These are phyloP conservation scores for Heliconius melpomene DNA, from an alignment of 1,140 invertebrate genomes.

Conservation along the genomic window DNA sequence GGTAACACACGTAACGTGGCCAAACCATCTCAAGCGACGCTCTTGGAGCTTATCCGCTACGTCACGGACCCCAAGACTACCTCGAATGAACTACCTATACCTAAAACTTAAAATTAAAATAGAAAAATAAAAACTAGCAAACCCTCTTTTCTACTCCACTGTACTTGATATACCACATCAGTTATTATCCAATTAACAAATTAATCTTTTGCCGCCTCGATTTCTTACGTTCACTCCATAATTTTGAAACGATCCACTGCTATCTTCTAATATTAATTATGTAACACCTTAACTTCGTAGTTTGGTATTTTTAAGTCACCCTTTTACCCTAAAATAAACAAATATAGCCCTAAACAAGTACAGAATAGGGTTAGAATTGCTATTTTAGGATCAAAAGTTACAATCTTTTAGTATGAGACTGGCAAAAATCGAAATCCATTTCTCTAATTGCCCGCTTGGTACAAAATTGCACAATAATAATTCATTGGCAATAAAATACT, in stretches of 20 bases:
- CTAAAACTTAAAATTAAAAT: background rate
- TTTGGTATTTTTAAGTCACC: conserved; percentile 27
- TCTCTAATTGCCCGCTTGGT: conserved; percentile 54
- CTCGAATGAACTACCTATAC: no score
- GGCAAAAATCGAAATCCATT: conserved; percentile 56
- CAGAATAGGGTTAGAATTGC: background rate
- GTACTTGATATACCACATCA: conserved; percentile 35
- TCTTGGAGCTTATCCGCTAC: no score
- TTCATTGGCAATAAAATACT: conserved; percentile 58
- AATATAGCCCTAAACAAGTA: background rate
- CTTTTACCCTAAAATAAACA: background rate
- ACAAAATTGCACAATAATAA: conserved; percentile 59
- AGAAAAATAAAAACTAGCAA: background rate
- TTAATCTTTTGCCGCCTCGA: conserved; percentile 62
- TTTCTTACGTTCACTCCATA: conserved; percentile 50
- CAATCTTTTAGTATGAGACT: conserved; percentile 6
- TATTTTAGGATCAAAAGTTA: background rate
- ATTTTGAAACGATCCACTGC: conserved; percentile 49
- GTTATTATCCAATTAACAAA: conserved; percentile 37
- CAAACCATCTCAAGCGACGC: no score
- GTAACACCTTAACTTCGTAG: conserved; percentile 32
- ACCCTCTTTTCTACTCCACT: conserved; percentile 22
- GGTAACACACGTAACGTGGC: no score
- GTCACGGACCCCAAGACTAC: no score
- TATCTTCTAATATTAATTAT: conserved; percentile 45